Percentiles rank a stretch among this genome's conserved stretches.
These are phyloP conservation scores for Abrostola triplasia DNA, from an alignment of 2,888 invertebrate species.

Conservation along the genomic window DNA sequence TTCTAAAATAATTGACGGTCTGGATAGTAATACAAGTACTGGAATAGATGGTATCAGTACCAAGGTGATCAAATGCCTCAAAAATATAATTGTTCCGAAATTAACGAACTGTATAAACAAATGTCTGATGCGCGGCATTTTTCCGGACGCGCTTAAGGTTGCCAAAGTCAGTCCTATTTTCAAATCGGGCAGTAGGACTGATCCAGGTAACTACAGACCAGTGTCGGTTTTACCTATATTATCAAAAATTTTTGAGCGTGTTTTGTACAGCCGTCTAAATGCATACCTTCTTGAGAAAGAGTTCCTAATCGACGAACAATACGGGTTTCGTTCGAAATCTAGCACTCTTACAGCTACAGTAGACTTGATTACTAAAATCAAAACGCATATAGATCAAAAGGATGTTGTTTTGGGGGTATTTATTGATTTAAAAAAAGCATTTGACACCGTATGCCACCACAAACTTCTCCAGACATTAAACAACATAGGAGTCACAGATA, in stretches of 20 bases:
- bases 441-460: background rate
- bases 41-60: no score
- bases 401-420: background rate
- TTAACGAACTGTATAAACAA: background rate
- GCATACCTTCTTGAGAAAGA: slow-evolving; percentile 6
- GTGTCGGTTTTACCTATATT: slow-evolving; percentile 15
- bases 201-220: slow-evolving; percentile 5
- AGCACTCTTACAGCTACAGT: slow-evolving; percentile 8
- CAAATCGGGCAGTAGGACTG: background rate
- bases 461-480: background rate
- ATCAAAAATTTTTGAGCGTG: slow-evolving; percentile 19
- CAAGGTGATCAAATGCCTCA: background rate
- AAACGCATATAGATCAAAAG: background rate
- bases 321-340: slow-evolving; percentile 16
- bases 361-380: slow-evolving; percentile 12
- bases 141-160: background rate
- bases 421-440: background rate
- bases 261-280: slow-evolving; percentile 4
- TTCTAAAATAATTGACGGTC: background rate
- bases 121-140: background rate
- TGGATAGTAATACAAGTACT: background rate
- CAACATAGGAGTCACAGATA: slow-evolving; percentile 7
- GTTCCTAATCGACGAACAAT: slow-evolving; percentile 12
- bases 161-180: background rate
- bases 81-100: background rate